Conservation (phyloP, 2,888 invertebrate genomes). For the Hydriomena furcata region DNA sequence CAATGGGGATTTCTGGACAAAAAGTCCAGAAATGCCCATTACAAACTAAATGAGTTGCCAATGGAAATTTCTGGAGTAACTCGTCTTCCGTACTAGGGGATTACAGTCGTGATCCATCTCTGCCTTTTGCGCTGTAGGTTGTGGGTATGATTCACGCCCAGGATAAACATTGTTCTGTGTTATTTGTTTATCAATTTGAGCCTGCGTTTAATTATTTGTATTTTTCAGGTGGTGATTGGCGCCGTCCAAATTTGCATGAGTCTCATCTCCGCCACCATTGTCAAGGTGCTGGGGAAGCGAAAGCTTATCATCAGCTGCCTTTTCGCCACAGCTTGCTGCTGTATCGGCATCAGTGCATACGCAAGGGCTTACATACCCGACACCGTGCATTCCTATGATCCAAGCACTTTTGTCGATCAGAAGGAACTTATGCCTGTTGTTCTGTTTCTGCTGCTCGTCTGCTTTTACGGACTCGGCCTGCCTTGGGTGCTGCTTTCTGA, state of each 20-base stretch:
- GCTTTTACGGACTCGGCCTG: conserved; percentile 68
- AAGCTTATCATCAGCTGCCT: conserved; percentile 65
- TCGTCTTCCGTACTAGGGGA: no score
- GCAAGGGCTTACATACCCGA: conserved; percentile 47
- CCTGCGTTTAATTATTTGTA: no score
- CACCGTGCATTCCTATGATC: conserved; percentile 67
- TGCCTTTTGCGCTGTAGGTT: no score
- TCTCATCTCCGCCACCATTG: conserved; percentile 61
- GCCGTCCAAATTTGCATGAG: conserved; percentile 64
- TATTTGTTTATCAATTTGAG: no score
- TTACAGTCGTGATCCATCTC: no score
- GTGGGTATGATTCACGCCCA: no score
- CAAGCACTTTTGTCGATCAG: conserved; percentile 61
- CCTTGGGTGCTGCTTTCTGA: conserved; percentile 84
- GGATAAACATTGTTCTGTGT: no score
- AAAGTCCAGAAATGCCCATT: no score
- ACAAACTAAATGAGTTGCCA: no score
- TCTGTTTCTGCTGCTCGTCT: conserved; percentile 65
- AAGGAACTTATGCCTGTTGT: conserved; percentile 67
- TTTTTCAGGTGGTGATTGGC: conserved; percentile 62
- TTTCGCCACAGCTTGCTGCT: conserved; percentile 56
- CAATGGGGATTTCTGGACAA: no score
- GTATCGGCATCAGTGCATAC: conserved; percentile 63
- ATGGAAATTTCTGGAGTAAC: no score
- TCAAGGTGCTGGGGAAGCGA: conserved; percentile 67